phyloP scores from a whole-genome alignment of 2,888 invertebrate species.

The Anoplius nigerrimus region DNA sequence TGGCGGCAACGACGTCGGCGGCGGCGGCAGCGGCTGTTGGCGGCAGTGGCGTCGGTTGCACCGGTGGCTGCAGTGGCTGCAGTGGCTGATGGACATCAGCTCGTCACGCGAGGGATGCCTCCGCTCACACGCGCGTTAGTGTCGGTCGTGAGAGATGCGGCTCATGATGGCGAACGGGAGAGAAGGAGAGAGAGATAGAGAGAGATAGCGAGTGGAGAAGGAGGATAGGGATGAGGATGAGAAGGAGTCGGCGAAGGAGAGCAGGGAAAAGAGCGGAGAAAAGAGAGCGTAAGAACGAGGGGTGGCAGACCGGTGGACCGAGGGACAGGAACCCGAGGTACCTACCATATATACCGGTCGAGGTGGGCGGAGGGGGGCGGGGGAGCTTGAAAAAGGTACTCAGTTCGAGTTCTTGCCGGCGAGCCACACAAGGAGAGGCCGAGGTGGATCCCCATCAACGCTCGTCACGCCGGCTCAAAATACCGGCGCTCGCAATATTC shows the following conservation, averaged over 20 bases:
- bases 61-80: constrained; percentile 33
- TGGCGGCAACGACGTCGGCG: constrained; percentile 52
- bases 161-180: constrained; percentile 15
- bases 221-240: constrained; percentile 15
- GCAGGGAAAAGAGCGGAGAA: constrained; percentile 1
- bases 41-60: constrained; percentile 33
- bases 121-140: constrained; percentile 28
- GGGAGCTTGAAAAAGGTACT: constrained; percentile 59
- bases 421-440: constrained; percentile 65
- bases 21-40: constrained; percentile 30
- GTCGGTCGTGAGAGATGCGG: constrained; percentile 11
- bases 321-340: constrained; percentile 18
- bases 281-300: constrained; percentile 14
- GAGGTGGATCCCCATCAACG: constrained; percentile 65
- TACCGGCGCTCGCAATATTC: constrained; percentile 65
- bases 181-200: constrained; percentile 19
- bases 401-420: constrained; percentile 63
- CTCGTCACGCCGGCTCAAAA: constrained; percentile 72
- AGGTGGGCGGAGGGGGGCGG: constrained; percentile 31
- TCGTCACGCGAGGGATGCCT: constrained; percentile 66
- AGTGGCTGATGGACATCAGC: constrained; percentile 64
- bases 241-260: background rate
- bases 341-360: constrained; percentile 28
- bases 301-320: constrained; percentile 9
- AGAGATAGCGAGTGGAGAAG: constrained; percentile 8